These are phyloP conservation scores for Phrynosoma blainvillii DNA, from an alignment of 2,113 vertebrate genomes.

Conservation along the genomic window DNA sequence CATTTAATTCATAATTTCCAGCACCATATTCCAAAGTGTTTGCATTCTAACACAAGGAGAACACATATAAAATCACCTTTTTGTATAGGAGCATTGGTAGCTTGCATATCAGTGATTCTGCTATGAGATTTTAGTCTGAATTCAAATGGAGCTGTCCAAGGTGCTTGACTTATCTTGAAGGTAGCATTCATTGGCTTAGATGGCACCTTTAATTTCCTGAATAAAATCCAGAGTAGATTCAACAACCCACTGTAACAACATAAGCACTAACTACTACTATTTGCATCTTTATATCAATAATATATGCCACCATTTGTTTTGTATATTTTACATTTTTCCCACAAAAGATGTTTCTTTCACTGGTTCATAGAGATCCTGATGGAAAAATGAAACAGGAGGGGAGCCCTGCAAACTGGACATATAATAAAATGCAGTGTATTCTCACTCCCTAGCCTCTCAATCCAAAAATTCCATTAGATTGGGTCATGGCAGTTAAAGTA, in stretches of 20 bases:
- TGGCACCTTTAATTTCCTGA: too few species aligned
- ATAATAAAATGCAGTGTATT: neutral
- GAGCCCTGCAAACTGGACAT: neutral
- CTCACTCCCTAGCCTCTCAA: neutral
- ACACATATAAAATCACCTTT: neutral
- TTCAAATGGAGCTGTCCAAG: too few species aligned
- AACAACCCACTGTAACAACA: too few species aligned
- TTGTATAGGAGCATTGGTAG: too few species aligned
- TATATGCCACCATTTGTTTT: neutral
- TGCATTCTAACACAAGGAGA: neutral
- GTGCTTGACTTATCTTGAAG: too few species aligned
- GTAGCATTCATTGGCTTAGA: too few species aligned
- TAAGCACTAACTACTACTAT: too few species aligned
- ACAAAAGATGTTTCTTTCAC: neutral
- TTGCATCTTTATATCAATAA: neutral
- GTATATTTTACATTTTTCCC: neutral
- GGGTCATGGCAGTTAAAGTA: too few species aligned
- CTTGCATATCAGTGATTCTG: too few species aligned
- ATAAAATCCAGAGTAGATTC: too few species aligned
- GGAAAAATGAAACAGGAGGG: neutral
- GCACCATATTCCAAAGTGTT: neutral
- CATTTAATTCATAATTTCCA: neutral
- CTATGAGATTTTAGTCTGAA: too few species aligned
- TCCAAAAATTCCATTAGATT: too few species aligned
- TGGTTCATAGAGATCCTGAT: neutral